Base-by-base conservation (phyloP, 2,113 vertebrate species). In the Cyphomyrus plagiostoma region DNA sequence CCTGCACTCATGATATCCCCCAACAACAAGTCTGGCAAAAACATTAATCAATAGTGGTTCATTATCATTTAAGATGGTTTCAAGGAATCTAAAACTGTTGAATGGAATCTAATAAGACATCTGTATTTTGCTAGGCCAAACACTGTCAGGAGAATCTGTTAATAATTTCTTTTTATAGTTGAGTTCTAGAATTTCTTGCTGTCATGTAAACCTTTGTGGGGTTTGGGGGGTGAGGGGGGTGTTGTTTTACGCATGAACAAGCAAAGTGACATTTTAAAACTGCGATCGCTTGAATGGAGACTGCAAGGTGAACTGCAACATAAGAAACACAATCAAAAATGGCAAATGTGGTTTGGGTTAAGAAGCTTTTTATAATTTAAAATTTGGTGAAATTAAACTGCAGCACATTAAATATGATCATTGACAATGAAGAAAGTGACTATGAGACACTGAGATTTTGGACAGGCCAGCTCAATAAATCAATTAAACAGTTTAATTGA, bases 121-220 rank as follows among this genome's bases (percentile, higher is more conserved):
- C 23, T 15, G 48, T 49, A 84, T 87, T 56, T 87, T 87, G 49
- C 15, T 53, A 87, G 26, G 46, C 6, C 45, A 86, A 39, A 39
- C 30, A 17, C 30, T 39, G 74, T 80, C 45, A 84, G n/a, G 19
- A 53, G 26, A 87, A 87, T 52, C 85, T 56, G 49, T 19, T 35
- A 87, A 53, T 53, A 50, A 30, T 52, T 87, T 15, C 85, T 53
- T 87, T 87, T 53, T 53, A 87, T 87, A 87, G 23, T 7, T 53
- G 26, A 15, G 23, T 87, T 52, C 13, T 15, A 53, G 26, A 30
- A 52, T 56, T 87, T 50, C 26, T 35, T 21, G 85, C 46, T 87
- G 85, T 53, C 48, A 87, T 87, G 26, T 50, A 87, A 87, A 87
- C 50, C 6, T 87, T 56, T 52, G 50, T 35, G 74, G 74, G 26